These are phyloP conservation scores for Sebastes ruberrimus DNA, from an alignment of 2,797 vertebrate genomes.

Conservation along the genomic window DNA sequence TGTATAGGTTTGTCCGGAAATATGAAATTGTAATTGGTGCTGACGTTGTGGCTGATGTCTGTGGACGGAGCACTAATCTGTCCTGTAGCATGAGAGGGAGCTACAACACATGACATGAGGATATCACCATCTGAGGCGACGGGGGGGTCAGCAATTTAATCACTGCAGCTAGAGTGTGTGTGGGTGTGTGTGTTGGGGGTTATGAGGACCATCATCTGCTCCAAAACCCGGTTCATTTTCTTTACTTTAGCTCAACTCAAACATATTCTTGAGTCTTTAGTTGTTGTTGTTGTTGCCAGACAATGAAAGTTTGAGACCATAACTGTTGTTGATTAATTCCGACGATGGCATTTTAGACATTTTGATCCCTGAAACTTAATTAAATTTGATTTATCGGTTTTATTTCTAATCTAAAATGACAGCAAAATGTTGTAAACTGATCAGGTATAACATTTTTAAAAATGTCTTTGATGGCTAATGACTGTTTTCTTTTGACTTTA, in stretches of 20 bases:
- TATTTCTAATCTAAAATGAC: neutral
- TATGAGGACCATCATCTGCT: constrained; percentile 36
- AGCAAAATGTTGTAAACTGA: too few relatives aligned
- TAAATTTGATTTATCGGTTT: neutral
- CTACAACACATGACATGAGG: constrained; percentile 32
- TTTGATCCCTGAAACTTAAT: neutral
- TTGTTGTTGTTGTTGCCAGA: neutral
- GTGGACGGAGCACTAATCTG: constrained; percentile 48
- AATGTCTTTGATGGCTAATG: too few relatives aligned
- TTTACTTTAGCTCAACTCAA: neutral
- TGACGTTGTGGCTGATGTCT: neutral
- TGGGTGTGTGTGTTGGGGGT: neutral
- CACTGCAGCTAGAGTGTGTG: constrained; percentile 26
- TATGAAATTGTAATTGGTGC: neutral
- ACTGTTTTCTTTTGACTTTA: neutral
- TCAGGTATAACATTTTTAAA: too few relatives aligned
- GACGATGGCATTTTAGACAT: too few relatives aligned
- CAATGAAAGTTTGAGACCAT: neutral
- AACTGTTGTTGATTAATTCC: neutral
- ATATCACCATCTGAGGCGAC: constrained; percentile 51
- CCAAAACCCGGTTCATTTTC: neutral
- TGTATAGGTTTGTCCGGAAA: neutral
- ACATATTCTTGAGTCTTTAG: neutral
- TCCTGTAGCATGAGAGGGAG: constrained; percentile 40
- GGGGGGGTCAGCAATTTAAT: constrained; percentile 58